phyloP scores from a whole-genome alignment of 2,888 invertebrate genomes.

The Orthosia cruda region DNA sequence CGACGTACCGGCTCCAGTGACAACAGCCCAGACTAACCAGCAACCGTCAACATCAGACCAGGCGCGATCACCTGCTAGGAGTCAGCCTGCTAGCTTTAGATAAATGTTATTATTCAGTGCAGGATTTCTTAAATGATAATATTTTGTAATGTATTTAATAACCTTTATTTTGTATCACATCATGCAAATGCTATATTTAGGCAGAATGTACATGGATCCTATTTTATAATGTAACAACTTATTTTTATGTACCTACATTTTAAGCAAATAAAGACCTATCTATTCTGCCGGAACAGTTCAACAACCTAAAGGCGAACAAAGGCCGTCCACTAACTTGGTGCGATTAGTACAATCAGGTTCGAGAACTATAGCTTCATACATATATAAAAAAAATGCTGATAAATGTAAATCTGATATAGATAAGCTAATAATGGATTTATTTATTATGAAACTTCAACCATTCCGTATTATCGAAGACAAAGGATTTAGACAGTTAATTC shows the following conservation, averaged over 20 bases:
- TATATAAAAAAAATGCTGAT: conserved; percentile 20
- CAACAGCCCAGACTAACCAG: conserved; percentile 6
- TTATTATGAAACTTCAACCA: conserved; percentile 26
- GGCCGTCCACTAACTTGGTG: conserved; percentile 14
- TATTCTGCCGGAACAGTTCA: conserved; percentile 13
- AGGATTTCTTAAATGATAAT: too few relatives aligned
- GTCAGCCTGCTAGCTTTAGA: neutral
- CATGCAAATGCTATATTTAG: too few relatives aligned
- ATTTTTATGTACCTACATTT: too few relatives aligned
- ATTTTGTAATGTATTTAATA: too few relatives aligned
- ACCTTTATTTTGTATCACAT: too few relatives aligned
- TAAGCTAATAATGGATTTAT: conserved; percentile 27
- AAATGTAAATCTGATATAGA: conserved; percentile 27
- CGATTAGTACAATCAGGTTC: conserved; percentile 10
- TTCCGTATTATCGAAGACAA: conserved; percentile 16
- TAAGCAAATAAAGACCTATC: too few relatives aligned
- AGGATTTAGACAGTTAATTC: conserved; percentile 7
- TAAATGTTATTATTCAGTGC: too few relatives aligned
- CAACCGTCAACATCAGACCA: conserved; percentile 5
- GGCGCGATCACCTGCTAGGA: neutral
- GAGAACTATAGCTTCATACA: conserved; percentile 3
- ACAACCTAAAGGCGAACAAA: conserved; percentile 7
- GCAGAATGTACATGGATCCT: too few relatives aligned
- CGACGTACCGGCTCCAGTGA: conserved; percentile 8
- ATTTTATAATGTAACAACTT: too few relatives aligned